Evolutionary conservation across 2,888 invertebrate genomes (phyloP), one percentile per base, ranked within the genome.

Genomic region (Seira ritae): DNA sequence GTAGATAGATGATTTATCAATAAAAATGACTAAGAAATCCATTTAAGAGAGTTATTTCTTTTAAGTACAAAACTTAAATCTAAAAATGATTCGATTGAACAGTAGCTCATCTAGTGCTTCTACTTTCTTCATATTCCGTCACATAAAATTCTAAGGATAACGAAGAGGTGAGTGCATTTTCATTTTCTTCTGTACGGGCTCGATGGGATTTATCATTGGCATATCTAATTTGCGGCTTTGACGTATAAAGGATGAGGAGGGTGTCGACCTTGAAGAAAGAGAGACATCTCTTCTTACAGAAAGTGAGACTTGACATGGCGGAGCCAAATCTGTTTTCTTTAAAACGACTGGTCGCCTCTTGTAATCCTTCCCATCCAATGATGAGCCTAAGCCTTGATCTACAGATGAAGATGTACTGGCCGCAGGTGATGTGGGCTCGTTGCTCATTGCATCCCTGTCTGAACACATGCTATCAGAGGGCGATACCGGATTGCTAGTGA

Each of bases 401-500:
- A 73, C 73, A 15, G 80, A 80, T 15, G 80, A 74, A n/a, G 74
- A 73, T 24, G 80, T 80, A 50, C 80, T 80, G 1, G 68, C 74
- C 1, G 80, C 80, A 42, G 80, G 80, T 15, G 80, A 80, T 22
- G 73, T 80, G 12, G 74, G 74, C 50, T 62, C 80, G 74, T 80
- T 80, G 42, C 74, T 80, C 24, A 74, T 37, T 15, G 60, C 80
- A 80, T 80, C 80, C 65, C 80, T 80, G 31, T 80, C 80, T 80
- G 80, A 80, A 80, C 80, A 80, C 80, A 80, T 80, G 22, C 74
- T 74, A 31, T 80, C 80, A 19, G 74, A 69, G 20, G 80, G 80
- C 4, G 74, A 74, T 17, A 80, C 74, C 17, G 80, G 80, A 70
- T 80, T 80, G 19, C 80, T 80, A 31, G 73, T 70, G n/a, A 70